Evolutionary conservation across 2,113 vertebrate species (phyloP).

Genomic region (Aythya baeri): DNA sequence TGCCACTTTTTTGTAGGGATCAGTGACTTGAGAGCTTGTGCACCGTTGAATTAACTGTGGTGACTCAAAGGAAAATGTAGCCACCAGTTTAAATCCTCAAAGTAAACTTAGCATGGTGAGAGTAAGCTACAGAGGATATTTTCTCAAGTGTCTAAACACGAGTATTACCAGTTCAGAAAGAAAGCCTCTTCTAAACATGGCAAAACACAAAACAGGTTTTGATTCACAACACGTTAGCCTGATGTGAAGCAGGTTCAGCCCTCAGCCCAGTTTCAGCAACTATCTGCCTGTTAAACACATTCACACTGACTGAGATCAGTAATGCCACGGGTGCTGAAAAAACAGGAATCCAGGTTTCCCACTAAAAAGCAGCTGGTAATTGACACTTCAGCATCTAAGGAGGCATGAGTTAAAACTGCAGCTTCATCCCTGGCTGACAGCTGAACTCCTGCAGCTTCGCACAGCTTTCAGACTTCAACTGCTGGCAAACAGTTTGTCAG

Average conservation of each 20-base stretch:
- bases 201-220: background rate
- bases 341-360: background rate
- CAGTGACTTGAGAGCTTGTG: background rate
- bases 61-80: background rate
- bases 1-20: background rate
- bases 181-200: background rate
- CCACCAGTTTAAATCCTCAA: background rate
- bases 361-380: background rate
- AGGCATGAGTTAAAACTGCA: background rate
- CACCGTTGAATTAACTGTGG: background rate
- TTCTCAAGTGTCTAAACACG: background rate
- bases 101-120: background rate
- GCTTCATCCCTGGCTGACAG: background rate
- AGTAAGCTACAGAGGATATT: background rate
- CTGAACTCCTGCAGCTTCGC: background rate
- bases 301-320: rapidly evolving
- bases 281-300: background rate
- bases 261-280: background rate
- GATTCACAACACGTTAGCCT: background rate
- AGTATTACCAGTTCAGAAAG: background rate
- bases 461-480: background rate
- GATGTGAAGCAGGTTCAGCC: background rate
- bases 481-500: background rate
- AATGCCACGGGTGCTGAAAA: background rate
- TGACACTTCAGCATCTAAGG: background rate